Evolutionary conservation across 2,888 invertebrate genomes (phyloP).

Genomic region (Desoria tigrina): DNA sequence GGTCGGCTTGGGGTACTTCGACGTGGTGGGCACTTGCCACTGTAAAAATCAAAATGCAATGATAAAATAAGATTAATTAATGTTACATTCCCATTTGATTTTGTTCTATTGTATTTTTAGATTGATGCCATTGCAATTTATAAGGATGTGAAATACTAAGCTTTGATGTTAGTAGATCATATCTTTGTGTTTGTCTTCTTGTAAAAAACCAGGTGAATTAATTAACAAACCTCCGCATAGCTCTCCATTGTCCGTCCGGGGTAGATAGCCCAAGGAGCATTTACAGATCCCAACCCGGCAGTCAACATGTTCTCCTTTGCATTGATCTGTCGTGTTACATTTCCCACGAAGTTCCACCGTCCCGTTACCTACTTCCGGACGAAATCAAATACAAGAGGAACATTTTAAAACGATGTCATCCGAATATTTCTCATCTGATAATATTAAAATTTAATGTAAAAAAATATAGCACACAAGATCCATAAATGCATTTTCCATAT

Average conservation of each 20-base stretch:
- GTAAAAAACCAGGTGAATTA: no score
- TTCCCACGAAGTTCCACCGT: constrained; percentile 44
- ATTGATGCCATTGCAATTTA: constrained; percentile 1
- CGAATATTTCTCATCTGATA: no score
- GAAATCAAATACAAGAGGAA: no score
- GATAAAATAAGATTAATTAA: not conserved
- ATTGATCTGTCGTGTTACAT: constrained; percentile 49
- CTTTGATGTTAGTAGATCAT: not conserved
- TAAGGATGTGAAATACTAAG: not conserved
- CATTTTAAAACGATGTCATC: no score
- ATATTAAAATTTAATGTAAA: no score
- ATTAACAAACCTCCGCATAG: constrained; percentile 51
- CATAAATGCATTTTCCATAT: no score
- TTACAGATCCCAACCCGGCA: constrained; percentile 48
- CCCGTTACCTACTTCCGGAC: constrained; percentile 15
- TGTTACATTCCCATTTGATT: no score
- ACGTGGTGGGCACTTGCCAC: constrained; percentile 47
- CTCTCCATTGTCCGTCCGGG: constrained; percentile 46
- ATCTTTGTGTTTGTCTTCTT: no score
- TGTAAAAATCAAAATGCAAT: constrained; percentile 20
- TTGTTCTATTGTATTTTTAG: no score
- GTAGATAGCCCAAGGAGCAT: constrained; percentile 48
- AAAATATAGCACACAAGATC: no score
- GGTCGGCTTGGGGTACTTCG: constrained; percentile 69
- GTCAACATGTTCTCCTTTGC: constrained; percentile 48